phyloP scores from a whole-genome alignment of 1,140 invertebrate species.

The Nasonia vitripennis region DNA sequence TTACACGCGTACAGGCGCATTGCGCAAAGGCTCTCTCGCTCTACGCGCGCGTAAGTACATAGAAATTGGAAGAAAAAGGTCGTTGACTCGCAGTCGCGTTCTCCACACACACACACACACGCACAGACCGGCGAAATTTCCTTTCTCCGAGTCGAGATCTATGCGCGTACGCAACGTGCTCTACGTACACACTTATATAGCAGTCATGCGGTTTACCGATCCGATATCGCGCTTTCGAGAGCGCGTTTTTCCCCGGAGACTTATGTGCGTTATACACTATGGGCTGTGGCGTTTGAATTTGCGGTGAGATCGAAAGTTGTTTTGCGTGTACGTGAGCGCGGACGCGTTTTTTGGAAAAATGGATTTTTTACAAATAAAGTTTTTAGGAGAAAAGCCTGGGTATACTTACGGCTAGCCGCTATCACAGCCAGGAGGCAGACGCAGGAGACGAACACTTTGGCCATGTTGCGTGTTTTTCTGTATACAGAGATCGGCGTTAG shows the following conservation, averaged over 20 bases:
- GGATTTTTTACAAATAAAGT: no score
- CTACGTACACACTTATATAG: neutral
- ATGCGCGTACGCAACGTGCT: neutral
- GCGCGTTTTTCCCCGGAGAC: no score
- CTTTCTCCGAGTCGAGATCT: constrained; percentile 59
- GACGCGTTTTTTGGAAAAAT: no score
- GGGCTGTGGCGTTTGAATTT: no score
- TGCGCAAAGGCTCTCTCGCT: constrained; percentile 37
- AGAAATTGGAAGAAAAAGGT: constrained; percentile 56
- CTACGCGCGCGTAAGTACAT: constrained; percentile 30
- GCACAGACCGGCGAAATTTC: constrained; percentile 48
- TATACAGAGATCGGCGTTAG: no score
- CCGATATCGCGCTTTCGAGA: no score
- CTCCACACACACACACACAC: neutral
- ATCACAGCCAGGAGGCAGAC: constrained; percentile 59
- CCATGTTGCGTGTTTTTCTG: constrained; percentile 56
- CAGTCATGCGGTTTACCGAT: neutral
- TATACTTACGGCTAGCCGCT: constrained; percentile 66
- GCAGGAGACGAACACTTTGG: constrained; percentile 54
- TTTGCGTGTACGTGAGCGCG: no score
- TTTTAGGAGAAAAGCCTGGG: no score
- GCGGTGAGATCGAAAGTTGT: no score
- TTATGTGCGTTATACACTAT: no score
- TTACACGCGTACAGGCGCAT: neutral
- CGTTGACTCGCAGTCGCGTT: constrained; percentile 57